Conservation (phyloP, 2,888 invertebrate genomes). For the Lasioglossum pauxillum region DNA sequence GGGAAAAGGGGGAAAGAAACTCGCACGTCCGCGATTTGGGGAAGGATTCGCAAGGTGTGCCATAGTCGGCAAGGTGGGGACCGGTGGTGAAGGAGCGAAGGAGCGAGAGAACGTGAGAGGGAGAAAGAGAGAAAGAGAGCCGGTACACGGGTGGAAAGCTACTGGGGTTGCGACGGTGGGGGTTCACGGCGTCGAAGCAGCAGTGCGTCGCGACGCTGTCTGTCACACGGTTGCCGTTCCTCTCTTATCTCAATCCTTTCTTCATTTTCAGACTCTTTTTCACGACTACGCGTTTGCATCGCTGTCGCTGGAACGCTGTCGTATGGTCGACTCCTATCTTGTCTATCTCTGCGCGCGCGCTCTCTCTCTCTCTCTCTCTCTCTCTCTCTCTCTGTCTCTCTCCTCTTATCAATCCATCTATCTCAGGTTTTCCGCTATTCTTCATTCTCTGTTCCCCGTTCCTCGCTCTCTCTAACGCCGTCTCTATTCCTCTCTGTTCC, state of each 20-base stretch:
- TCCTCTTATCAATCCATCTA: not conserved
- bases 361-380: not conserved
- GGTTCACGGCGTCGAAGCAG: slow-evolving; percentile 77
- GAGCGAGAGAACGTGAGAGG: slow-evolving; percentile 30
- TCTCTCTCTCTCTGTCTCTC: not conserved
- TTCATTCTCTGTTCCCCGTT: no score
- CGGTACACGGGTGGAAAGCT: slow-evolving; percentile 45
- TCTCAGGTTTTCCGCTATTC: not conserved
- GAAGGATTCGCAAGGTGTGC: slow-evolving; percentile 41
- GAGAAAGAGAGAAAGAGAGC: slow-evolving; percentile 22
- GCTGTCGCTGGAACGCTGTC: not conserved
- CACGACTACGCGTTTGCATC: not conserved
- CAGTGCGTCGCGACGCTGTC: slow-evolving; percentile 82
- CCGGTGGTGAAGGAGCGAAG: slow-evolving; percentile 1
- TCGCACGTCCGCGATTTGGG: not conserved
- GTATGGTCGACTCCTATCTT: not conserved
- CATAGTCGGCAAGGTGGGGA: slow-evolving; percentile 41
- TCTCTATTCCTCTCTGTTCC: not conserved
- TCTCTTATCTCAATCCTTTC: slow-evolving; percentile 31
- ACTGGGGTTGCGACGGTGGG: slow-evolving; percentile 64
- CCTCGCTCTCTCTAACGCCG: not conserved
- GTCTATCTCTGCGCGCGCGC: not conserved
- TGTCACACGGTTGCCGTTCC: slow-evolving; percentile 79
- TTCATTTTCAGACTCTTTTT: slow-evolving; percentile 20
- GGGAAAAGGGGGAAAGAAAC: not conserved